Percentiles rank a stretch among this genome's conserved stretches.
Evolutionary conservation across 2,113 vertebrate species (phyloP).

Genomic region (Cariama cristata): DNA sequence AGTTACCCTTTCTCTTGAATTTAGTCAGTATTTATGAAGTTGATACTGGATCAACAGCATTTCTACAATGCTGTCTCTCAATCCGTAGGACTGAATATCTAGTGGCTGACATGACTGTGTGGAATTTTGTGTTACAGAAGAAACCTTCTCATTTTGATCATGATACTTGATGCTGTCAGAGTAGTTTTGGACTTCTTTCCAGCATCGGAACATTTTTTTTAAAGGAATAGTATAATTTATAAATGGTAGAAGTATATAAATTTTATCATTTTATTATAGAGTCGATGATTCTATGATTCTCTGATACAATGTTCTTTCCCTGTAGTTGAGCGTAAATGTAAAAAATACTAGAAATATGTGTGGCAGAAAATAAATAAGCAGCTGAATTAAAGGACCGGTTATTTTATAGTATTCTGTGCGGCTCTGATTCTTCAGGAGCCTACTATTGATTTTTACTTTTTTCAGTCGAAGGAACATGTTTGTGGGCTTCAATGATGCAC

Average conservation of each 20-base stretch:
- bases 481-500: background rate
- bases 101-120: fast-evolving
- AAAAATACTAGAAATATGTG: background rate
- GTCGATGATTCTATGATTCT: background rate
- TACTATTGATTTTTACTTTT: background rate
- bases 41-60: background rate
- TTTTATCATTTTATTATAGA: background rate
- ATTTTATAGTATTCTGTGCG: background rate
- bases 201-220: background rate
- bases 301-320: background rate
- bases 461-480: background rate
- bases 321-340: background rate
- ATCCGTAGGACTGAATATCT: background rate
- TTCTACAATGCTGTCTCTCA: background rate
- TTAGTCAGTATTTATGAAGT: background rate
- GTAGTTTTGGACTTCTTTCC: background rate
- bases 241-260: background rate
- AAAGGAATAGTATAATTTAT: background rate
- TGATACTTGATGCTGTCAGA: background rate
- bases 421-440: background rate
- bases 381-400: background rate
- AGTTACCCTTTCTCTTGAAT: background rate
- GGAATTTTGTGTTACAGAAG: background rate
- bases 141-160: background rate
- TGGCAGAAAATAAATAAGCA: background rate